A percentile compares a stretch with the other conserved stretches of the same genome.
Evolutionary conservation across 2,888 invertebrate species (phyloP).

Genomic region (Hybos culiciformis): DNA sequence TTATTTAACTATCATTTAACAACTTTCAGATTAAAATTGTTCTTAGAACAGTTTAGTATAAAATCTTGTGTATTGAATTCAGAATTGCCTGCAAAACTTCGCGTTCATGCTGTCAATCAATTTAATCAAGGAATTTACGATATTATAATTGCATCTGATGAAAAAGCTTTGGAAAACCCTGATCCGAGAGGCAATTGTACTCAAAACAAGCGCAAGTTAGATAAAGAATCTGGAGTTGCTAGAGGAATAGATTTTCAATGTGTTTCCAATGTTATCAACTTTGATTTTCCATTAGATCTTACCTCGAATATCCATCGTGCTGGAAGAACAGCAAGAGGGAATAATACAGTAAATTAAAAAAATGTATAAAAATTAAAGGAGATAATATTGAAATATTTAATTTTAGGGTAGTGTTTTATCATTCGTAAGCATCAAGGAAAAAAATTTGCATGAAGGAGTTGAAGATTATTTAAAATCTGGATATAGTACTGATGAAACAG

Average conservation of each 20-base stretch:
- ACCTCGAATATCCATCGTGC: slow-evolving; percentile 92
- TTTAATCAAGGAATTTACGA: slow-evolving; percentile 90
- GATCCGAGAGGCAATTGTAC: slow-evolving; percentile 23
- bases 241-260: slow-evolving; percentile 97
- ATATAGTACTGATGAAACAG: slow-evolving; percentile 45
- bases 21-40: slow-evolving; percentile 67
- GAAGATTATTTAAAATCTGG: slow-evolving; percentile 58
- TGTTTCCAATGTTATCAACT: slow-evolving; percentile 95
- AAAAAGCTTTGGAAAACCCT: slow-evolving; percentile 66
- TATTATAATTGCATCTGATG: slow-evolving; percentile 94
- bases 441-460: slow-evolving; percentile 54
- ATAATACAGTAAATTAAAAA: slow-evolving; percentile 46
- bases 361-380: too few species aligned
- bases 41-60: slow-evolving; percentile 92
- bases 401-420: slow-evolving; percentile 68
- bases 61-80: slow-evolving; percentile 88
- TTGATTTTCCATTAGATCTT: slow-evolving; percentile 87
- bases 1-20: too few species aligned
- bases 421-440: slow-evolving; percentile 73
- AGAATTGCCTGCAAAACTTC: slow-evolving; percentile 81
- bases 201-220: slow-evolving; percentile 48
- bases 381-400: too few species aligned
- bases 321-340: slow-evolving; percentile 80
- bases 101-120: slow-evolving; percentile 89
- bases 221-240: slow-evolving; percentile 90